A percentile compares a stretch with the other conserved stretches of the same genome.
Evolutionary conservation across 2,113 vertebrate species (phyloP).

Genomic region (Astur gentilis): DNA sequence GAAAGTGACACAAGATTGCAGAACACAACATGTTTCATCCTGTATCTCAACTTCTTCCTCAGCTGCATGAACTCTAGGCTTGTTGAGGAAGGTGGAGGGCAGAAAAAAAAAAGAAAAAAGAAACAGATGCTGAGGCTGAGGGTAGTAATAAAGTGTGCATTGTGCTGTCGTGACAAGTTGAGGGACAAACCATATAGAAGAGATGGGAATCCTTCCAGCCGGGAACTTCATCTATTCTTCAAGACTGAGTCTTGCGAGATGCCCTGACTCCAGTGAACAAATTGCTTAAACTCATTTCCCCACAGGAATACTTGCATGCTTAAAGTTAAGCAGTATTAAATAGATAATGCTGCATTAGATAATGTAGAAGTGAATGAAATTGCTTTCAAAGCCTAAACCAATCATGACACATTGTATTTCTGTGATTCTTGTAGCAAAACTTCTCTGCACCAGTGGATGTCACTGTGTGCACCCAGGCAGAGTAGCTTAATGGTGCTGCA

Average conservation of each 20-base stretch:
- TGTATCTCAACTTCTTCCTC: background rate
- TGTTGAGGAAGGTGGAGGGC: background rate
- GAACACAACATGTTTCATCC: fast-evolving
- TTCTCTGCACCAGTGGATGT: constrained; percentile 25
- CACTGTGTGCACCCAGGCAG: constrained; percentile 9
- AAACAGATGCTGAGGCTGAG: background rate
- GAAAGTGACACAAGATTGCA: background rate
- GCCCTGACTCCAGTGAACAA: background rate
- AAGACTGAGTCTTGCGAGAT: background rate
- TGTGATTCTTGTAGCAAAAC: background rate
- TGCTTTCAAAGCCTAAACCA: background rate
- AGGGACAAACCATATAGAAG: background rate
- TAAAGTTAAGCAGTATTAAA: background rate
- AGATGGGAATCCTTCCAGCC: background rate
- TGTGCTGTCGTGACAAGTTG: background rate
- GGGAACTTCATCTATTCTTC: background rate
- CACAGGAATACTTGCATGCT: background rate
- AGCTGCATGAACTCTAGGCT: background rate
- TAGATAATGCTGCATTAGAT: background rate
- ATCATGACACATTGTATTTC: background rate
- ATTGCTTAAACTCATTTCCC: background rate
- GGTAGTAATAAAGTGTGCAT: background rate
- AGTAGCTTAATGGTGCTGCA: background rate
- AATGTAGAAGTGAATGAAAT: background rate
- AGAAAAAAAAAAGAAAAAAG: background rate